Evolutionary conservation across 2,113 vertebrate genomes (phyloP).

Genomic region (Melanocharis versteri): DNA sequence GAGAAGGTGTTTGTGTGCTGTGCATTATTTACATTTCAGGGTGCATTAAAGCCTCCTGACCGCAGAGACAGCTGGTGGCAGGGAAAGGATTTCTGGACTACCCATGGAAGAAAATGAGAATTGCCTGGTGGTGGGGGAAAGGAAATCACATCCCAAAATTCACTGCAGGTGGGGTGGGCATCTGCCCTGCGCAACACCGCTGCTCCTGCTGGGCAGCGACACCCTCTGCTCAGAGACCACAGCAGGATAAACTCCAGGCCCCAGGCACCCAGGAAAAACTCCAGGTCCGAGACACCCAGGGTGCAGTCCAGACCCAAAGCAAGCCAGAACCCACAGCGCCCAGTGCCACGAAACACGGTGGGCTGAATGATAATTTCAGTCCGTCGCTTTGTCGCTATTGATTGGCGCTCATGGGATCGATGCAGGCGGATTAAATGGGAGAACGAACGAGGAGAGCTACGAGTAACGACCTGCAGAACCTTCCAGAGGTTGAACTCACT

Average conservation of each 20-base stretch:
- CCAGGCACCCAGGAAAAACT: neutral
- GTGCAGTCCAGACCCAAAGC: neutral
- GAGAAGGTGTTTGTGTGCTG: neutral
- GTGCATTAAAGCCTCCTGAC: neutral
- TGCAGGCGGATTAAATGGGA: neutral
- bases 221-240: neutral
- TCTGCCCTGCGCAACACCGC: accelerated
- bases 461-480: neutral
- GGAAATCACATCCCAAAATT: neutral
- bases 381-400: neutral
- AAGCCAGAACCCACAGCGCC: neutral
- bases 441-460: neutral
- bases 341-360: neutral
- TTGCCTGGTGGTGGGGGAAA: neutral
- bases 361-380: neutral
- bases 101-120: neutral
- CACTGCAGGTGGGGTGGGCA: too few relatives aligned
- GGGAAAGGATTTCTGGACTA: neutral
- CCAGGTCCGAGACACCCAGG: neutral
- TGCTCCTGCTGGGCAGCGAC: accelerated
- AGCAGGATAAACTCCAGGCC: neutral
- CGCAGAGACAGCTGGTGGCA: neutral
- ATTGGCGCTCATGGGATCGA: neutral
- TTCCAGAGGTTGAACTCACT: neutral
- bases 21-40: neutral